These are phyloP conservation scores for Malthinus seriepunctatus DNA, from an alignment of 2,888 invertebrate genomes.

Conservation along the genomic window DNA sequence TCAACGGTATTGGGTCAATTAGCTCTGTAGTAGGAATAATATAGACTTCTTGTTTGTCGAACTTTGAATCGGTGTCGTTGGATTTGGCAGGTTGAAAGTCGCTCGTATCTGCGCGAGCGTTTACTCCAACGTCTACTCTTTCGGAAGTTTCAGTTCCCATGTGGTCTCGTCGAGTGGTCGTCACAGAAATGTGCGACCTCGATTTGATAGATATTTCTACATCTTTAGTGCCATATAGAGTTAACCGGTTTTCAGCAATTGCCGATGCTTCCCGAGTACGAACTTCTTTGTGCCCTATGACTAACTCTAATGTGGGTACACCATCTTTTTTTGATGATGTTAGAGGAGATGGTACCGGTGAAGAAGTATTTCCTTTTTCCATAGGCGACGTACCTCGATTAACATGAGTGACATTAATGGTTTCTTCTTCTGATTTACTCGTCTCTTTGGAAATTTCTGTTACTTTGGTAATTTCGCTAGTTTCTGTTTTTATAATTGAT, in stretches of 20 bases:
- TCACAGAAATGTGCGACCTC: conserved; percentile 59
- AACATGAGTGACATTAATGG: conserved; percentile 30
- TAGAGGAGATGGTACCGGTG: conserved; percentile 42
- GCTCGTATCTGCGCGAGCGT: conserved; percentile 53
- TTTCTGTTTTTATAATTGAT: conserved; percentile 29
- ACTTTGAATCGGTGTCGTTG: conserved; percentile 26
- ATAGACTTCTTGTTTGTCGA: conserved; percentile 46
- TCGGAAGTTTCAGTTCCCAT: conserved; percentile 56
- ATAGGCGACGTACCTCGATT: conserved; percentile 54
- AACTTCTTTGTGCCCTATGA: conserved; percentile 60
- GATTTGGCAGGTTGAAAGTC: conserved; percentile 41
- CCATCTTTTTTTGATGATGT: conserved; percentile 27
- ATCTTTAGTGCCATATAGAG: conserved; percentile 58
- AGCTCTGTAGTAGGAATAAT: conserved; percentile 50
- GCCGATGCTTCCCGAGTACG: conserved; percentile 58
- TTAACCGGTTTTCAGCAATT: conserved; percentile 58
- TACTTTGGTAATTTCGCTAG: conserved; percentile 25
- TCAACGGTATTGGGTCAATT: conserved; percentile 42
- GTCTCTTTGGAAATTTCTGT: conserved; percentile 16
- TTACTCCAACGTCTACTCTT: conserved; percentile 55
- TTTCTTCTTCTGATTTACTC: conserved; percentile 2
- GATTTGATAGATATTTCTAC: conserved; percentile 61
- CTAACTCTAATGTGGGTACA: conserved; percentile 55
- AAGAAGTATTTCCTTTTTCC: conserved; percentile 43
- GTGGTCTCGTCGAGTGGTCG: conserved; percentile 53